Base-by-base conservation (phyloP, 2,113 vertebrate species). In the Podilymbus podiceps region DNA sequence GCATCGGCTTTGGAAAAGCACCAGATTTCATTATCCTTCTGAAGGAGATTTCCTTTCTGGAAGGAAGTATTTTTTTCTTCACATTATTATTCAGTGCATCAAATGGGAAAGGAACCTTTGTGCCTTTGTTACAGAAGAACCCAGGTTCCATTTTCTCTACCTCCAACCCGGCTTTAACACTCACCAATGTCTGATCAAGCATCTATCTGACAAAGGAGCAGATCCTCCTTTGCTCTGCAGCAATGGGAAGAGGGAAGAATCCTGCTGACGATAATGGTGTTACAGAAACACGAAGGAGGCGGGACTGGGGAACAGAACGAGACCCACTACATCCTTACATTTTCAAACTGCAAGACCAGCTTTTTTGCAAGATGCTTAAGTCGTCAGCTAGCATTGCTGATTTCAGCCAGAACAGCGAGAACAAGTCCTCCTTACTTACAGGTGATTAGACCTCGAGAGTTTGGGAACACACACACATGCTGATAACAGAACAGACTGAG, bases 231-330 rank as follows among this genome's bases (percentile, higher is more conserved):
- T 38, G 35, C 38, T 38, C 40, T 19, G 15, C 27, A 72, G 79
- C 56, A 64, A 10, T 0, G 12, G 66, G 69, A n/a, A 13, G 21
- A 67, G 33, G 56, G 49, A 35, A 60, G 22, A 58, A 74, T 25
- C 75, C 88, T 50, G 55, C 46, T 50, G 89, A 27, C 15, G 2
- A 10, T 23, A 8, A 15, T 1, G 13, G 73, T 42, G 20, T 53
- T 80, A 15, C 9, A 31, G 53, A 27, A 31, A 35, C 0, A 0
- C 9, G 40, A 17, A 72, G 33, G 25, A 46, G 24, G 42, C 14
- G 38, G 56, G 31, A 12, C 0, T 56, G 4, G 38, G 46, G 74
- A 66, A 28, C 46, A 63, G 63, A 68, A 25, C 0, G 31, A 59
- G 50, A 53, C 24, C 42, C 40, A 9, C 12, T 2, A n/a, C 46